phyloP scores from a whole-genome alignment of 2,888 invertebrate genomes.

The Drosophila neutralis region DNA sequence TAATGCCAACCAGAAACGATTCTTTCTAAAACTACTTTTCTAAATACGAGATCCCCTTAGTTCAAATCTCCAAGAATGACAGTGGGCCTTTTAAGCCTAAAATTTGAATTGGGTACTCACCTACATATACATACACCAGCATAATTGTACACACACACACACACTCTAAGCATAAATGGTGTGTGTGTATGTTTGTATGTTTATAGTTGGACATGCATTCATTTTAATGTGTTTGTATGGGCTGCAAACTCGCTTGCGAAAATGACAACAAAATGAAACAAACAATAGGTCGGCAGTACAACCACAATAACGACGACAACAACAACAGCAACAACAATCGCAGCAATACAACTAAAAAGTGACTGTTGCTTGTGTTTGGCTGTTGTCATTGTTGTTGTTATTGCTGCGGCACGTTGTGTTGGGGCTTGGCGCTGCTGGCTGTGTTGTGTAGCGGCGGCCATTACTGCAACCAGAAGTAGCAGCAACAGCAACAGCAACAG shows the following conservation, averaged over 20 bases:
- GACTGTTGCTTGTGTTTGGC: conserved; percentile 53
- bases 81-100: conserved; percentile 5
- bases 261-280: conserved; percentile 72
- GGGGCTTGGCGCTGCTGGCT: conserved; percentile 57
- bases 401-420: conserved; percentile 58
- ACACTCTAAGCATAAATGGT: conserved; percentile 9
- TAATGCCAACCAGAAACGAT: background rate
- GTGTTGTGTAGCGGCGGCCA: conserved; percentile 54
- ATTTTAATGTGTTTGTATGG: conserved; percentile 24
- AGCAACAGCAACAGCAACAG: conserved; percentile 38
- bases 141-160: conserved; percentile 11
- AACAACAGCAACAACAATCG: conserved; percentile 24
- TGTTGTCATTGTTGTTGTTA: conserved; percentile 39
- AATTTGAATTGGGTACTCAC: conserved; percentile 28
- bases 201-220: conserved; percentile 8
- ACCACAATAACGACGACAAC: conserved; percentile 49
- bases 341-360: conserved; percentile 59
- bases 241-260: conserved; percentile 66
- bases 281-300: conserved; percentile 69
- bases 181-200: conserved; percentile 5
- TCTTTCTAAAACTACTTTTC: background rate
- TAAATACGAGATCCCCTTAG: background rate
- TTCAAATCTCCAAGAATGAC: background rate
- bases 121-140: conserved; percentile 29
- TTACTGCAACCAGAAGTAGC: conserved; percentile 71